Evolutionary conservation across 2,888 invertebrate species (phyloP), one percentile per base, ranked within the genome.

Genomic region (Cantharis flavilabris): DNA sequence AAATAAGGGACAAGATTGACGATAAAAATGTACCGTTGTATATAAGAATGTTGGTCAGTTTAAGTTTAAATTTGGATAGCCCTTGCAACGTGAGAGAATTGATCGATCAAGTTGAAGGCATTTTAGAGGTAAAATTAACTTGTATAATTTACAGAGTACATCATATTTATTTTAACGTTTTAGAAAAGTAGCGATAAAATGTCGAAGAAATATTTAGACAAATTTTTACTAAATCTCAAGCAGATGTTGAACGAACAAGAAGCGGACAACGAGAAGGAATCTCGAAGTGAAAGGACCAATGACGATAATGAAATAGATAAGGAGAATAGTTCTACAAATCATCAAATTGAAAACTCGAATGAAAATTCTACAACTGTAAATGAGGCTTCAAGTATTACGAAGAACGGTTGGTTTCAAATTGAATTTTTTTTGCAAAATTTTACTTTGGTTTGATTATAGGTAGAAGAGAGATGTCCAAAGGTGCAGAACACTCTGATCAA

Each of bases 1-100:
- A 80, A 75, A 81, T 81, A 14, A 65, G 75, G 11, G 20, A 72
- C 10, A 73, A 72, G 64, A 77, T 77, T 7, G 70, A 77, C 2
- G 77, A 79, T 70, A 72, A 76, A 71, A 76, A 76, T 65, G 76
- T 79, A 3, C 65, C 73, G 3, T 33, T 77, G 9, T 79, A 77
- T 62, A 70, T 80, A 16, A 81, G 79, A 73, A 77, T 80, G 69
- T 70, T 81, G 16, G 69, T 76, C 3, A 20, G 49, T 16, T 76
- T 81, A 62, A 77, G 80, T 23, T 30, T 75, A 10, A 30, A 33
- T 23, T 33, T 77, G 26, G 74, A 76, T 64, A 76, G 75, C 63
- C 14, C 62, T 62, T 70, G 75, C 18, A 72, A 69, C 26, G 33
- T 77, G 18, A 64, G 75, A 13, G 79, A 79, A 69, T 62, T 79